phyloP scores from a whole-genome alignment of 1,140 invertebrate species.

The Varroa destructor region DNA sequence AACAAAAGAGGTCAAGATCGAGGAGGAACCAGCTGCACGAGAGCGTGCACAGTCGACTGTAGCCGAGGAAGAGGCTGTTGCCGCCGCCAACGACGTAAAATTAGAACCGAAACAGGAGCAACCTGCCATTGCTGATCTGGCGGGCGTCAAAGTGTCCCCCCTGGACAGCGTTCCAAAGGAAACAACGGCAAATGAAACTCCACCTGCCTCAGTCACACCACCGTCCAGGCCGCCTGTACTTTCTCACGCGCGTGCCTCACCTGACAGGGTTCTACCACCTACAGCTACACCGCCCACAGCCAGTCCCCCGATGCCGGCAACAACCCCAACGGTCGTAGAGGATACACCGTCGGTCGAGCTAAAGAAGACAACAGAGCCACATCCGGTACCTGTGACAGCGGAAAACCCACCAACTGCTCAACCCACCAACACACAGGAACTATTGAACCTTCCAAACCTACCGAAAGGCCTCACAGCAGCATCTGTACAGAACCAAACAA shows the following conservation, averaged over 20 bases:
- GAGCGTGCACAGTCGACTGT: conserved; percentile 15
- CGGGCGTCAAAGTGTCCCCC: not conserved
- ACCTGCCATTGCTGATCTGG: not conserved
- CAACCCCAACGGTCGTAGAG: not conserved
- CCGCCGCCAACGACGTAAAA: not conserved
- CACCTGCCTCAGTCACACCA: not conserved
- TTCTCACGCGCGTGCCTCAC: conserved; percentile 3
- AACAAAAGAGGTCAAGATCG: conserved; percentile 31
- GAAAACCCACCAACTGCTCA: not conserved
- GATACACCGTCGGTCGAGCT: not conserved
- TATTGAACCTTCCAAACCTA: not conserved
- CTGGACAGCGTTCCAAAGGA: conserved; percentile 6
- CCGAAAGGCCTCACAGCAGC: too few species aligned
- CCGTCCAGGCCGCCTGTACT: conserved; percentile 8
- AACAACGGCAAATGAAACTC: conserved; percentile 4
- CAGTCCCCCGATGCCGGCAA: not conserved
- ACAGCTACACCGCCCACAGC: not conserved
- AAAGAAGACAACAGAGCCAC: not conserved
- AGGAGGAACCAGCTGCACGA: conserved; percentile 29
- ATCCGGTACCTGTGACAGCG: conserved; percentile 11
- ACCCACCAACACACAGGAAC: not conserved
- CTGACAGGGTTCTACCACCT: not conserved
- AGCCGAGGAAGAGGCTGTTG: not conserved
- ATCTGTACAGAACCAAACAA: too few species aligned
- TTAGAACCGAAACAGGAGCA: not conserved